phyloP scores from a whole-genome alignment of 1,140 invertebrate genomes.

The Spodoptera frugiperda region DNA sequence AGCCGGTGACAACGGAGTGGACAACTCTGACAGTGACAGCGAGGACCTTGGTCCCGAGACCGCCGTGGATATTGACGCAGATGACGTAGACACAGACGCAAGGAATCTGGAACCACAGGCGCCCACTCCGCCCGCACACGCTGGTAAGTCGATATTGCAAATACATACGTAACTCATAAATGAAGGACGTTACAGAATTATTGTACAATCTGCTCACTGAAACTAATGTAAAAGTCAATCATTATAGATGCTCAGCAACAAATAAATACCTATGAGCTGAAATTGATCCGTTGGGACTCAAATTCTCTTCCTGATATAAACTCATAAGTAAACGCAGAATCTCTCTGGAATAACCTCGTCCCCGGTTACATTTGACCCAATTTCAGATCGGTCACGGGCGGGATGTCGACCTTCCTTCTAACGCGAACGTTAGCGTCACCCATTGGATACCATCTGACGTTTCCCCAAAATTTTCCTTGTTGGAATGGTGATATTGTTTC shows the following conservation, averaged over 20 bases:
- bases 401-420: slow-evolving; percentile 11
- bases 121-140: slow-evolving; percentile 86
- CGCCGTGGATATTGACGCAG: slow-evolving; percentile 87
- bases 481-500: neutral
- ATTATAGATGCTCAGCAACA: no score
- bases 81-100: slow-evolving; percentile 87
- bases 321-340: neutral
- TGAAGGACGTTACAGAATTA: neutral
- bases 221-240: no score
- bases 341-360: slow-evolving; percentile 5
- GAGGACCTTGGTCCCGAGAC: slow-evolving; percentile 84
- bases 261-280: no score
- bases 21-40: slow-evolving; percentile 75
- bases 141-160: slow-evolving; percentile 72
- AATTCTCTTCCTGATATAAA: no score
- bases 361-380: slow-evolving; percentile 22
- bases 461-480: slow-evolving; percentile 8
- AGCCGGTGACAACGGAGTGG: slow-evolving; percentile 67
- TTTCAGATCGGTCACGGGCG: slow-evolving; percentile 23
- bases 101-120: slow-evolving; percentile 88
- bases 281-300: no score
- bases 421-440: neutral
- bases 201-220: neutral
- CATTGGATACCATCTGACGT: neutral
- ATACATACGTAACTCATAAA: neutral